Evolutionary conservation across 37 sponge, comb jelly and placozoan species (phyloP).

Genomic region (Spongia lamella): DNA sequence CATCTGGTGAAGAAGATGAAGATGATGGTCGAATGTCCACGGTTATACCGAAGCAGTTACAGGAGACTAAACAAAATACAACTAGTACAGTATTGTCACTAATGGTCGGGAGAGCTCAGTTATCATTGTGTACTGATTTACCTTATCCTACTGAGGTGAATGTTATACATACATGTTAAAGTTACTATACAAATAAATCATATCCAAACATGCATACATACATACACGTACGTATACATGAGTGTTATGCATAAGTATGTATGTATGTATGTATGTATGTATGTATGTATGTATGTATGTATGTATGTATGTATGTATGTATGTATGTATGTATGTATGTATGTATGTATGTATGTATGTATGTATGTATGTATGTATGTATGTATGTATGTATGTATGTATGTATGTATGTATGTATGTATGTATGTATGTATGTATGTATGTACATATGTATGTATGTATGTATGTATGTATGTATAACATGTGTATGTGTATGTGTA

Average conservation of each 20-base stretch:
- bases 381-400: constrained; percentile 7
- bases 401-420: constrained; percentile 7
- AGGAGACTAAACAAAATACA: too few relatives aligned
- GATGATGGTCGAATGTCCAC: neutral
- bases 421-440: constrained; percentile 9
- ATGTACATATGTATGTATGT: constrained; percentile 7
- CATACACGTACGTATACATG: too few relatives aligned
- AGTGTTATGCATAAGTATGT: too few relatives aligned
- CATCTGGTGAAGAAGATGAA: constrained; percentile 41
- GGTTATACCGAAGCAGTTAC: too few relatives aligned
- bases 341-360: constrained; percentile 12
- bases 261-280: too few relatives aligned
- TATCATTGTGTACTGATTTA: constrained; percentile 42
- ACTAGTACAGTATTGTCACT: constrained; percentile 26
- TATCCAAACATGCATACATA: neutral
- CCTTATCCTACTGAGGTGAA: neutral
- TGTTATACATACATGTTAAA: neutral
- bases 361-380: constrained; percentile 22
- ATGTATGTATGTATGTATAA: too few relatives aligned
- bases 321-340: constrained; percentile 18
- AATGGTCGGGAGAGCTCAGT: constrained; percentile 11
- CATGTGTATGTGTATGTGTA: neutral
- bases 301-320: neutral
- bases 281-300: too few relatives aligned
- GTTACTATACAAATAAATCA: neutral